These are phyloP conservation scores for Sebastiscus tertius DNA, from an alignment of 2,797 vertebrate species.

Conservation along the genomic window DNA sequence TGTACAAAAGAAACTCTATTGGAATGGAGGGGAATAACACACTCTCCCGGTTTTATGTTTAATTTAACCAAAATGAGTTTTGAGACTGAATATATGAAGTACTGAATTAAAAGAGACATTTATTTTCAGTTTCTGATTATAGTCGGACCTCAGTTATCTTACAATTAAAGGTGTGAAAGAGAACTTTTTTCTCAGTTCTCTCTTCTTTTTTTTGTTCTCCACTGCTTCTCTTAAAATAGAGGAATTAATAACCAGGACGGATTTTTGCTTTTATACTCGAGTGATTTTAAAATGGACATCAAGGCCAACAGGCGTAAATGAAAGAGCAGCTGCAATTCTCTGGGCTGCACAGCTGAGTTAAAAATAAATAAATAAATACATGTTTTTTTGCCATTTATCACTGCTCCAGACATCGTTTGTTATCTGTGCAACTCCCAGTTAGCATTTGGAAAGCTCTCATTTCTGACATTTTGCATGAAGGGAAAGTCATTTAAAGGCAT, in stretches of 20 bases:
- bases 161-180: not conserved
- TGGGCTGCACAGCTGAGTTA: slow-evolving; percentile 25
- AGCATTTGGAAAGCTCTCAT: slow-evolving; percentile 20
- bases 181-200: not conserved
- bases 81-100: not conserved
- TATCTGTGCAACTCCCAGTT: slow-evolving; percentile 8
- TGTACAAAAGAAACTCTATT: not conserved
- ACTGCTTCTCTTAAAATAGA: slow-evolving; percentile 5
- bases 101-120: not conserved
- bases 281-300: slow-evolving; percentile 45
- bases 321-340: slow-evolving; percentile 49
- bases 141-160: not conserved
- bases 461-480: slow-evolving; percentile 25
- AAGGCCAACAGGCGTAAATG: slow-evolving; percentile 45
- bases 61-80: not conserved
- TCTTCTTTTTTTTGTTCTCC: not conserved
- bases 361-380: not conserved
- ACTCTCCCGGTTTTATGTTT: not conserved
- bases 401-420: slow-evolving; percentile 9
- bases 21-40: not conserved
- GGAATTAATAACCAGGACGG: slow-evolving; percentile 31
- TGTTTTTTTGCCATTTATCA: slow-evolving; percentile 39
- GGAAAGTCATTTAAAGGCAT: slow-evolving; percentile 11
- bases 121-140: not conserved
- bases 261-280: slow-evolving; percentile 35